Percentiles rank a stretch among this genome's conserved stretches.
These are phyloP conservation scores for Drosophila kanapiae DNA, from an alignment of 1,140 invertebrate genomes.

Conservation along the genomic window DNA sequence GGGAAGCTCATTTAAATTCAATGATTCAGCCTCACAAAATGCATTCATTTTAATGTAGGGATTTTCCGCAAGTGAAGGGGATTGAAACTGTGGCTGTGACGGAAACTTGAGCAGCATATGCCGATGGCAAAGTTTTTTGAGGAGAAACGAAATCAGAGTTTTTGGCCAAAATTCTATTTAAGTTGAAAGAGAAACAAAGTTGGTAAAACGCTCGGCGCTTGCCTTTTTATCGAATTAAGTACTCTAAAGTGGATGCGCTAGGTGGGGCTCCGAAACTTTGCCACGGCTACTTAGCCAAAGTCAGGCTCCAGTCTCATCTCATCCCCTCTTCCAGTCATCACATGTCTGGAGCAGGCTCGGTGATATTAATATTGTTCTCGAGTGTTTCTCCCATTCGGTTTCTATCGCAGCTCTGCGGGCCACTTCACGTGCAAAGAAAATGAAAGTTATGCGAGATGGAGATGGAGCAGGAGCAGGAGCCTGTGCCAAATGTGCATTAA, in stretches of 20 bases:
- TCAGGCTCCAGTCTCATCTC: background rate
- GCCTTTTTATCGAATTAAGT: conserved; percentile 53
- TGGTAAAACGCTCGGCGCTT: conserved; percentile 34
- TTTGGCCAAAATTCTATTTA: conserved; percentile 53
- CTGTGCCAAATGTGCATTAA: conserved; percentile 39
- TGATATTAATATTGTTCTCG: conserved; percentile 50
- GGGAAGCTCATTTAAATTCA: conserved; percentile 43
- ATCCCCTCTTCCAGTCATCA: conserved; percentile 9
- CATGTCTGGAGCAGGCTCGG: conserved; percentile 40
- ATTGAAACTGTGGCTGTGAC: background rate
- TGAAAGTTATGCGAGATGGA: conserved; percentile 2
- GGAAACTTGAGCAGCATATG: too few species aligned
- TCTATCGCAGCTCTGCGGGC: conserved; percentile 7
- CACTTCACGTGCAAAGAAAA: conserved; percentile 6
- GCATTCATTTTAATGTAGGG: conserved; percentile 29
- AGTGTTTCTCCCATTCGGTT: conserved; percentile 16
- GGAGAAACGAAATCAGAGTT: conserved; percentile 45
- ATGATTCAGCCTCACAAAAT: conserved; percentile 35
- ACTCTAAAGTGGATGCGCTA: conserved; percentile 31
- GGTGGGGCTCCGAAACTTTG: conserved; percentile 10
- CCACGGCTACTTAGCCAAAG: conserved; percentile 18
- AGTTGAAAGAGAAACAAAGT: conserved; percentile 57
- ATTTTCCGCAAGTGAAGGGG: background rate
- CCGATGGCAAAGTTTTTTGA: conserved; percentile 31
- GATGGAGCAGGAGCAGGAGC: background rate